Evolutionary conservation across 2,888 invertebrate genomes (phyloP), one percentile per base, ranked within the genome.

Genomic region (Cantharis lateralis): DNA sequence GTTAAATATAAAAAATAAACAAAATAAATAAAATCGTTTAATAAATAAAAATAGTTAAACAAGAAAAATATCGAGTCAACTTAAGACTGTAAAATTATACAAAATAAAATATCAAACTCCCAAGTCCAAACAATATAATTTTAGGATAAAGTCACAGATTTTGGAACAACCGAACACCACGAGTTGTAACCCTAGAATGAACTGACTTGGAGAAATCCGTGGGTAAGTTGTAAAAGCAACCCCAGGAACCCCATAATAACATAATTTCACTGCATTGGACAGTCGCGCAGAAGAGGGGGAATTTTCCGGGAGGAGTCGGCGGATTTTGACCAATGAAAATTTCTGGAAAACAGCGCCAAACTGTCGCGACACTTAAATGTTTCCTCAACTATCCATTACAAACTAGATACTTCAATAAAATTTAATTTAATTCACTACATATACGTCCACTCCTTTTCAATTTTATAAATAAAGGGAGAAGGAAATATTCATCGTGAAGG

Each of bases 281-380:
- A 18, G 15, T 75, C 28, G 15, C 13, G 13, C 1, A 3, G 70
- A 66, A 77, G 84, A 80, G 83, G 84, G 84, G 83, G 81, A 61
- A 78, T 76, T 81, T 80, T 78, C 75, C 76, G 76, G 80, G 81
- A 73, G 81, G 78, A 72, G 78, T 76, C 75, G 61, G 62, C 62
- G 71, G 62, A 76, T 74, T 69, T 74, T 68, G 63, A 68, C 84
- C 83, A 84, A 84, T 83, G 80, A 79, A 76, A 80, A 78, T 71
- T 70, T 64, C 74, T 68, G 79, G 75, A 82, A 80, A 82, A 80
- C 84, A 87, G 88, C 88, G 88, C 87, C 88, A 85, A 87, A 85
- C 81, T 85, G 88, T 86, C 88, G 88, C 87, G 87, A 84, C 86
- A 82, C 85, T 87, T 85, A 85, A 88, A 88, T 84, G 86, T 87